phyloP scores from a whole-genome alignment of 2,888 invertebrate species.

The Drosophila neutralis region DNA sequence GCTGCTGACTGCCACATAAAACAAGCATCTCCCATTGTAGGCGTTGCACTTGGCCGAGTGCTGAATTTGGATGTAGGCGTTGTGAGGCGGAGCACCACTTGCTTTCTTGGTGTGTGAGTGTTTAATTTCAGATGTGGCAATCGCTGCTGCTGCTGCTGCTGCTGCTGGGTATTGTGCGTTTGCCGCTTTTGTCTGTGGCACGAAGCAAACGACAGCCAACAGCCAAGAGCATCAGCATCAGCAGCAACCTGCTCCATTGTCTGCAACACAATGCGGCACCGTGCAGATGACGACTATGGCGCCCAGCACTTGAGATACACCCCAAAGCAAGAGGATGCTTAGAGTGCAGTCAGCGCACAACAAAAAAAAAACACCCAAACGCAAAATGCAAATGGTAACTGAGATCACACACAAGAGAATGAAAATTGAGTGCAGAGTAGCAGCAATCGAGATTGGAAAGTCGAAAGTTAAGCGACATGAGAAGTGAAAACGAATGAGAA shows the following conservation, averaged over 20 bases:
- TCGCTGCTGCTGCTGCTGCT: slow-evolving; percentile 19
- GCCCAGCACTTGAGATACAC: slow-evolving; percentile 19
- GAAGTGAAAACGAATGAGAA: not conserved
- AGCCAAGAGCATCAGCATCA: slow-evolving; percentile 18
- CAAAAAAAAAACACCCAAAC: not conserved
- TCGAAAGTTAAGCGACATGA: not conserved
- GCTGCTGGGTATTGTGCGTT: slow-evolving; percentile 50
- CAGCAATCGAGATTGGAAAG: not conserved
- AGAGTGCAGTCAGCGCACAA: slow-evolving; percentile 15
- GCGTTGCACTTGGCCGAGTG: slow-evolving; percentile 53
- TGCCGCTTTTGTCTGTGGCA: slow-evolving; percentile 74
- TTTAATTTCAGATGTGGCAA: slow-evolving; percentile 66
- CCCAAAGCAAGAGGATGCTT: slow-evolving; percentile 20
- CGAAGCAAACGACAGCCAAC: slow-evolving; percentile 49
- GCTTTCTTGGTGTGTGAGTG: slow-evolving; percentile 24
- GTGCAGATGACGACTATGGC: slow-evolving; percentile 28
- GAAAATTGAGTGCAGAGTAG: not conserved
- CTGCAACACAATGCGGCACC: slow-evolving; percentile 51
- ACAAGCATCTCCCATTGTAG: slow-evolving; percentile 16
- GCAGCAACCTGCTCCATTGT: slow-evolving; percentile 48
- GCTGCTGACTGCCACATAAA: slow-evolving; percentile 19
- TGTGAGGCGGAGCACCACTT: not conserved
- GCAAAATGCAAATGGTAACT: slow-evolving; percentile 15
- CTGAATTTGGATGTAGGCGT: slow-evolving; percentile 27
- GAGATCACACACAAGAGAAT: slow-evolving; percentile 13